A percentile compares a stretch with the other conserved stretches of the same genome.
These are phyloP conservation scores for Heliconius ismenius DNA, from an alignment of 2,888 invertebrate species.

Conservation along the genomic window DNA sequence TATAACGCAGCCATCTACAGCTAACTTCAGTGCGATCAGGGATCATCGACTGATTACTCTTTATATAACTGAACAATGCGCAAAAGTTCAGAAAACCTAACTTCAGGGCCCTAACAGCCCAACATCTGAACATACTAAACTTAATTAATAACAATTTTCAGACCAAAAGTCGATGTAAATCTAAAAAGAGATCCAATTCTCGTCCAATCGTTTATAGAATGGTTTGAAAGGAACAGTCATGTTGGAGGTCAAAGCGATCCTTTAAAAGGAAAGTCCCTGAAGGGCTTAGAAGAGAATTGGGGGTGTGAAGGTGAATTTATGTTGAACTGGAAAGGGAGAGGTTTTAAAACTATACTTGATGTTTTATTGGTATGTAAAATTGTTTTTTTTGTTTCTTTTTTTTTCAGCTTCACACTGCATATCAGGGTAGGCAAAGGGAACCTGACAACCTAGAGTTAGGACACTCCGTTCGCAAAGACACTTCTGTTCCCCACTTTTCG, in stretches of 20 bases:
- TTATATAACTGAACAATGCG: not conserved
- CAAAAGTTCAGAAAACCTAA: not conserved
- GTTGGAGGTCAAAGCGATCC: constrained; percentile 82
- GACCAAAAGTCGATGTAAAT: constrained; percentile 53
- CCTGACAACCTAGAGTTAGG: too few relatives aligned
- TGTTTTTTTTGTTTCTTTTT: too few relatives aligned
- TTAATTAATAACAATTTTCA: constrained; percentile 48
- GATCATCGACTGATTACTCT: not conserved
- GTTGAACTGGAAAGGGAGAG: constrained; percentile 88
- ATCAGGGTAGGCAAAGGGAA: not conserved
- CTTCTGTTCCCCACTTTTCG: too few relatives aligned
- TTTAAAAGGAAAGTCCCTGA: constrained; percentile 81
- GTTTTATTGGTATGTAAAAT: constrained; percentile 83
- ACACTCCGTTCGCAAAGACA: too few relatives aligned
- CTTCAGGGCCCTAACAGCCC: not conserved
- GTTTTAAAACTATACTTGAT: constrained; percentile 85
- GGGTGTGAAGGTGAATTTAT: constrained; percentile 86
- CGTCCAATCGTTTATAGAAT: constrained; percentile 80
- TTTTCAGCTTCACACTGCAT: not conserved
- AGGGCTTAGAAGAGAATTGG: constrained; percentile 84
- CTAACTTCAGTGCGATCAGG: too few relatives aligned
- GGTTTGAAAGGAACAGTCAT: constrained; percentile 84
- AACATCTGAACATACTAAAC: not conserved
- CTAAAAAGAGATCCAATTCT: constrained; percentile 64
- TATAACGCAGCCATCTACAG: too few relatives aligned